phyloP scores from a whole-genome alignment of 2,888 invertebrate species.

The Leucoma salicis region DNA sequence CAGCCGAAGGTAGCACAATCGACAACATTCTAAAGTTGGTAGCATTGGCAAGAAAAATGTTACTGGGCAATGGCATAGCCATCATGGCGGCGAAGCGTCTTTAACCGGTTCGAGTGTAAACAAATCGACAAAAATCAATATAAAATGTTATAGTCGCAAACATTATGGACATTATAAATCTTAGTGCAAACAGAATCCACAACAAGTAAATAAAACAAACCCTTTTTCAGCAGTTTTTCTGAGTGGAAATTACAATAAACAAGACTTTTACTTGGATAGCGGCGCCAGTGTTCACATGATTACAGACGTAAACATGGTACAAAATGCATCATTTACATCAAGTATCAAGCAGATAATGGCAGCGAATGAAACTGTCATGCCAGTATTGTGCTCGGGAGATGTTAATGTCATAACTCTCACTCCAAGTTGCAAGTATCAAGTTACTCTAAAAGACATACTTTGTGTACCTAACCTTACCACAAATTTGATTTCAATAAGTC shows the following conservation, averaged over 20 bases:
- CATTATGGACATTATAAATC: conserved; percentile 10
- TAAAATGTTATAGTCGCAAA: conserved; percentile 10
- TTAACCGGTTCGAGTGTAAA: conserved; percentile 1
- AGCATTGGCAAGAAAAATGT: neutral
- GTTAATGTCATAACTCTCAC: conserved; percentile 3
- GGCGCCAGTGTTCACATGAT: conserved; percentile 1
- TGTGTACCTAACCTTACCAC: conserved; percentile 4
- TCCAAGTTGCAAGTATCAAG: neutral
- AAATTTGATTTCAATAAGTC: neutral
- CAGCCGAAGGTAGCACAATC: neutral
- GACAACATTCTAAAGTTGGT: neutral
- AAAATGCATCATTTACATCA: neutral
- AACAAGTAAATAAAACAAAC: conserved; percentile 7
- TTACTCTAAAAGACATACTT: conserved; percentile 1
- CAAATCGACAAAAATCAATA: conserved; percentile 2
- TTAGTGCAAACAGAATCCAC: conserved; percentile 8
- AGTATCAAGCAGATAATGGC: conserved; percentile 3
- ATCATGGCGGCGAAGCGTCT: neutral
- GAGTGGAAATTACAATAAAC: conserved; percentile 1
- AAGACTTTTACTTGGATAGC: neutral
- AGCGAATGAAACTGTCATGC: neutral
- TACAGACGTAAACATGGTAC: neutral
- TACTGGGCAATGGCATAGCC: neutral
- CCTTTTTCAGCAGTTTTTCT: conserved; percentile 2
- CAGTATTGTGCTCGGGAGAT: conserved; percentile 4